These are phyloP conservation scores for Melanargia galathea DNA, from an alignment of 2,888 invertebrate genomes.

Conservation along the genomic window DNA sequence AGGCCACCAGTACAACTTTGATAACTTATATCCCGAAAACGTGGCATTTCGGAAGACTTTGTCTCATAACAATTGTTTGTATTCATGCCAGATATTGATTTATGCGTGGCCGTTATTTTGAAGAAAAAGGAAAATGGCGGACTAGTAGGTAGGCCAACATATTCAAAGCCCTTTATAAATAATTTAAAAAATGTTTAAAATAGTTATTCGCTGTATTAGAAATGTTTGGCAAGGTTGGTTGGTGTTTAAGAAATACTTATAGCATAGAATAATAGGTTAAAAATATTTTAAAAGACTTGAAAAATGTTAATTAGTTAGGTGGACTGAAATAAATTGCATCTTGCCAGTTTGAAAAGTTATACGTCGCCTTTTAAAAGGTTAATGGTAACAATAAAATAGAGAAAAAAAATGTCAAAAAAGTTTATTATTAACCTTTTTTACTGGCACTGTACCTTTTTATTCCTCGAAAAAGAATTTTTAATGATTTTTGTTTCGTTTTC, in stretches of 20 bases:
- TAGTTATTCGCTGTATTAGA: not conserved
- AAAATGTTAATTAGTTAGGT: conserved; percentile 36
- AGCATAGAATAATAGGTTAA: conserved; percentile 13
- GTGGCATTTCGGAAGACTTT: too few species aligned
- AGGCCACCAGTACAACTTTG: too few species aligned
- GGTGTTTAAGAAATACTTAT: conserved; percentile 15
- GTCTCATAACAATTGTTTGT: too few species aligned
- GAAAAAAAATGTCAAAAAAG: conserved; percentile 40
- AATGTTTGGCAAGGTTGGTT: not conserved
- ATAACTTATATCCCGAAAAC: too few species aligned
- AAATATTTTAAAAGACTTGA: conserved; percentile 37
- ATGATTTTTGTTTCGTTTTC: conserved; percentile 51
- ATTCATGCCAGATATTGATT: too few species aligned
- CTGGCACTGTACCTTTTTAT: conserved; percentile 26
- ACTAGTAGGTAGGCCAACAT: too few species aligned
- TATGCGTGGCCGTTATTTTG: too few species aligned
- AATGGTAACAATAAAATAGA: conserved; percentile 37
- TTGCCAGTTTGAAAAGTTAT: conserved; percentile 60
- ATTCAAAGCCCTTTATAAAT: too few species aligned
- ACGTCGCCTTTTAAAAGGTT: conserved; percentile 40
- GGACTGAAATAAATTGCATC: conserved; percentile 67
- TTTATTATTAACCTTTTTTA: conserved; percentile 27
- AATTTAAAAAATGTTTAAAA: conserved; percentile 25
- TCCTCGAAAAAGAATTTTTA: conserved; percentile 37
- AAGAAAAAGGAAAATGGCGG: too few species aligned